Evolutionary conservation across 2,888 invertebrate species (phyloP), one percentile per base, ranked within the genome.

Genomic region (Ecdyonurus torrentis): DNA sequence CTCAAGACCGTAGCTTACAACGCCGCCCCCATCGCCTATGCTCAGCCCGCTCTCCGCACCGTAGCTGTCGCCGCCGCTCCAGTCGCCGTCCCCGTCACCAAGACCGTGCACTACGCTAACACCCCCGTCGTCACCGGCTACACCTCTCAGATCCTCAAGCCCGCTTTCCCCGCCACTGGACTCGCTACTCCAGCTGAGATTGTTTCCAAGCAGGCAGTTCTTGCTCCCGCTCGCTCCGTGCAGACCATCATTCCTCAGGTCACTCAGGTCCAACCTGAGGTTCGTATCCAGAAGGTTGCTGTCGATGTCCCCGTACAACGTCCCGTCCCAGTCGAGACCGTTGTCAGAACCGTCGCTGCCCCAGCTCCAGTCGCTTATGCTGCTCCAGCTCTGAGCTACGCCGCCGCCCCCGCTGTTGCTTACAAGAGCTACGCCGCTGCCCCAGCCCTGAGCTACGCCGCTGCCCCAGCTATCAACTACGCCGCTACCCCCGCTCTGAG

Each of bases 141-240:
- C 63, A 63, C 52, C 52, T 59, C 52, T 59, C 55, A 55, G 55
- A 55, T 55, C 55, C 55, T 55, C 19, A 55, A 55, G 55, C 55
- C 55, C 55, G 55, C 55, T 5, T 22, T 55, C 55, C 55, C 55
- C 55, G 73, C 74, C 15, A 15, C 37, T 37, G 74, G 74, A 59
- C 64, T 70, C 60, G 68, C 69, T 64, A 69, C 71, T 25, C 70
- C 70, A 61, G 61, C 66, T 23, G 63, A 68, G 63, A 69, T 68
- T 59, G 71, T 70, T 60, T 66, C 69, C 63, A 68, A 71, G 67
- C 66, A 69, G 61, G 66, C 67, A 55, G 71, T 71, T 62, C 67
- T 72, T 61, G 73, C 73, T 63, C 72, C 73, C 65, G 73, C 70
- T 64, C 70, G 73, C 59, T 66, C 70, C 61, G 71, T 72, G 65